These are phyloP conservation scores for Willisornis vidua DNA, from an alignment of 2,113 vertebrate genomes.

Conservation along the genomic window DNA sequence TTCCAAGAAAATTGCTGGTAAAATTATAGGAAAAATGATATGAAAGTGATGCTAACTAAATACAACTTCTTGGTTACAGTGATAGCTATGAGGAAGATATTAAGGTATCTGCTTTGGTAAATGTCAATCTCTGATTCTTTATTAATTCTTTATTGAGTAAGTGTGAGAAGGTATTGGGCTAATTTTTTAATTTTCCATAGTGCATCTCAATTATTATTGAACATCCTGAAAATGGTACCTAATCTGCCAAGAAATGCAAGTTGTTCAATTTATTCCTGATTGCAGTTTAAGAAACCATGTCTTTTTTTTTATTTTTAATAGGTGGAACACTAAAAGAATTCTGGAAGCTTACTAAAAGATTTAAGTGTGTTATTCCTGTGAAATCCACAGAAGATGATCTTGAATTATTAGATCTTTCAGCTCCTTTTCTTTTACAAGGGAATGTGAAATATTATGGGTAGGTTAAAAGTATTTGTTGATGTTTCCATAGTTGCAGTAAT, in stretches of 20 bases:
- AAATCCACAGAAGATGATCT: conserved; percentile 74
- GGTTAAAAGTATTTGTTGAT: conserved; percentile 22
- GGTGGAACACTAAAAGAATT: conserved; percentile 84
- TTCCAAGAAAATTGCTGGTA: neutral
- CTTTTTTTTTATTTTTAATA: conserved; percentile 55
- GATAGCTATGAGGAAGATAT: neutral
- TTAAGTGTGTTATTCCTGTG: conserved; percentile 87
- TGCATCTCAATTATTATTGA: neutral
- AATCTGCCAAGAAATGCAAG: neutral
- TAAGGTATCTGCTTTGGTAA: neutral
- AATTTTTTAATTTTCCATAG: neutral
- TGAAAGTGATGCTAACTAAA: neutral
- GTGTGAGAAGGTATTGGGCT: neutral
- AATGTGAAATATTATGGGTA: conserved; percentile 86
- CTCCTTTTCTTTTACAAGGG: conserved; percentile 87
- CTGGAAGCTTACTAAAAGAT: conserved; percentile 72
- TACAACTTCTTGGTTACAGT: neutral
- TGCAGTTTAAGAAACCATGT: neutral
- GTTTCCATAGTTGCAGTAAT: neutral
- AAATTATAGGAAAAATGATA: neutral
- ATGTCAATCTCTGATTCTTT: neutral
- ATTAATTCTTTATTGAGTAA: neutral
- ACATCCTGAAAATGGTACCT: neutral
- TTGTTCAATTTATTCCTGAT: neutral
- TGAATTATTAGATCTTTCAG: conserved; percentile 80